Conservation (phyloP, 1,140 invertebrate genomes). For the Hylaeus volcanicus region DNA sequence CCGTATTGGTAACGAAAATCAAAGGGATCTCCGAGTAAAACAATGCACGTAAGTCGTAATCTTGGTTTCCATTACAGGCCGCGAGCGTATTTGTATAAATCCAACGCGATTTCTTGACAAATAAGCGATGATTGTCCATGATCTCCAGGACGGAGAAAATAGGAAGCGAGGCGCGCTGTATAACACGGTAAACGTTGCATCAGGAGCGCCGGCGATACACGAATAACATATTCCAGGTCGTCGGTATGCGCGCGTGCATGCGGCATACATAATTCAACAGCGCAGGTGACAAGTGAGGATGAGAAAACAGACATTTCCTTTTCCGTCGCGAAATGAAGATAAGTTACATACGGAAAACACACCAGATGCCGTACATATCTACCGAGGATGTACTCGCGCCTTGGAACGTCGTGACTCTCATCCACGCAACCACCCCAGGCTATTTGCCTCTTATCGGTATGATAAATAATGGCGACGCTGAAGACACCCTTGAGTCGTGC, state of each 20-base stretch:
- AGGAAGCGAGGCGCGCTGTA: slow-evolving; percentile 26
- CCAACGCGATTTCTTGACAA: slow-evolving; percentile 3
- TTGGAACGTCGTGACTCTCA: not conserved
- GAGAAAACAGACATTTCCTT: slow-evolving; percentile 69
- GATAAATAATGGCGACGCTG: slow-evolving; percentile 29
- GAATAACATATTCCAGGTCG: slow-evolving; percentile 46
- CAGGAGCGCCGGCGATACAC: slow-evolving; percentile 41
- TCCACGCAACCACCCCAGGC: slow-evolving; percentile 6
- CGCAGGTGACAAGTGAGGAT: slow-evolving; percentile 62
- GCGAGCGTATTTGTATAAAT: not conserved
- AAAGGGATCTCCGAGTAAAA: too few species aligned
- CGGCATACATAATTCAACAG: slow-evolving; percentile 67
- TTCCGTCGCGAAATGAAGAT: slow-evolving; percentile 66
- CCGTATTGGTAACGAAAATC: too few species aligned
- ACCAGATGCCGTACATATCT: slow-evolving; percentile 42
- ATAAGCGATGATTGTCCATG: slow-evolving; percentile 8
- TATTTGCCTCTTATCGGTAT: slow-evolving; percentile 32
- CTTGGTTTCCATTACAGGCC: not conserved
- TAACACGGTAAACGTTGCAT: slow-evolving; percentile 63
- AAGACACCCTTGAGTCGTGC: not conserved
- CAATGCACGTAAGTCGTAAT: too few species aligned
- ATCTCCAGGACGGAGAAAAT: slow-evolving; percentile 2
- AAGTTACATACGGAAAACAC: slow-evolving; percentile 61
- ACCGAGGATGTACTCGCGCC: slow-evolving; percentile 32
- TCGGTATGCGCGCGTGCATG: slow-evolving; percentile 1